Percentiles rank a stretch among this genome's conserved stretches.
Evolutionary conservation across 1,140 invertebrate species (phyloP).

Genomic region (Potamilus streckersoni): DNA sequence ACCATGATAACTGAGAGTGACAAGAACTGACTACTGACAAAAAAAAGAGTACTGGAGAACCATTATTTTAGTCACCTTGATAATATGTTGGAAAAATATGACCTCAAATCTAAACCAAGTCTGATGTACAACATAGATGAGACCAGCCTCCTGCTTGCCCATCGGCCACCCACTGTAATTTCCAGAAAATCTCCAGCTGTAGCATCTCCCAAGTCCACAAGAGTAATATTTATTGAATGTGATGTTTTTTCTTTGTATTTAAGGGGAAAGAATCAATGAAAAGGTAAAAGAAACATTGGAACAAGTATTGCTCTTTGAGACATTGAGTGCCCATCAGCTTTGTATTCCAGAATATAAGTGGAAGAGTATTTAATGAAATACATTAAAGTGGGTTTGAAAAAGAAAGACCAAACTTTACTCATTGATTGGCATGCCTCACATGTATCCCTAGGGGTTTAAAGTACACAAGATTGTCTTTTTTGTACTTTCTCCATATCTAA

Average conservation of each 20-base stretch:
- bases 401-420: neutral
- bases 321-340: neutral
- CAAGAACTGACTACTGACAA: no score
- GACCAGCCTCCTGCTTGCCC: conserved; percentile 9
- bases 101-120: conserved; percentile 5
- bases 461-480: no score
- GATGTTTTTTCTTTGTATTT: conserved; percentile 9
- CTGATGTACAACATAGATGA: conserved; percentile 9
- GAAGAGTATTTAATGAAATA: conserved; percentile 12
- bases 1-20: no score
- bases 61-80: conserved; percentile 5
- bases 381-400: conserved; percentile 9
- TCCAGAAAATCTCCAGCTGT: conserved; percentile 10
- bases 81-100: neutral
- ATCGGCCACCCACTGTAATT: conserved; percentile 10
- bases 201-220: conserved; percentile 11
- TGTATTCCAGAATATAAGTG: conserved; percentile 3
- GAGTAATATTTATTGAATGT: conserved; percentile 12
- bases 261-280: neutral
- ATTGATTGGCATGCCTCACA: conserved; percentile 1
- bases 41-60: neutral
- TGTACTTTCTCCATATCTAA: no score
- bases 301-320: neutral
- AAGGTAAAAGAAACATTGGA: no score
- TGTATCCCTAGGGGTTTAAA: neutral